Conservation (phyloP, 2,113 vertebrate species). For the Melanotaenia duboulayi region DNA sequence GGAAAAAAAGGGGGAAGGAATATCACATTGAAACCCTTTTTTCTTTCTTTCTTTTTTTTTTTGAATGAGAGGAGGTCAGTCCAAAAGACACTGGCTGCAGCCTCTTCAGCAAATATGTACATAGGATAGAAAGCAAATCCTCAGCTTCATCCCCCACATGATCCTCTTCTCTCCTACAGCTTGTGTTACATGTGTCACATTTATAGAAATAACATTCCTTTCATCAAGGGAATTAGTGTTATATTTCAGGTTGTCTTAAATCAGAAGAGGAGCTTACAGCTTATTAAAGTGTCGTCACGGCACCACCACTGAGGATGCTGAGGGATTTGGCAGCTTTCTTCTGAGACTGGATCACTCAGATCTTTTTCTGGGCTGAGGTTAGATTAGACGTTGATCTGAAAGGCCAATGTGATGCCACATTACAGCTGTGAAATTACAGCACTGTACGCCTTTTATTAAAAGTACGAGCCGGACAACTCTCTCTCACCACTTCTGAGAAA, state of each 20-base stretch:
- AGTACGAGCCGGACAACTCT: conserved; percentile 55
- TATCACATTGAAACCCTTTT: conserved; percentile 48
- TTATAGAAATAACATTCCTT: conserved; percentile 77
- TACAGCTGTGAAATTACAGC: conserved; percentile 77
- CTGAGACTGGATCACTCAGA: conserved; percentile 61
- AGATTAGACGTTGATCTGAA: conserved; percentile 79
- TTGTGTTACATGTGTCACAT: conserved; percentile 76
- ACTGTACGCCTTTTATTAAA: conserved; percentile 56
- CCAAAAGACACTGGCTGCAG: conserved; percentile 48
- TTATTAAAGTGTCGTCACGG: conserved; percentile 75
- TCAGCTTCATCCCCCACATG: conserved; percentile 37
- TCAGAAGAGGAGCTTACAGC: conserved; percentile 77
- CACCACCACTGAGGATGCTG: conserved; percentile 59
- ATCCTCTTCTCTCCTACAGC: conserved; percentile 39
- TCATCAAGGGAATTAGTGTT: conserved; percentile 76
- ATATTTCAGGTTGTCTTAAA: conserved; percentile 82
- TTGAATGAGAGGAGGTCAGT: conserved; percentile 51
- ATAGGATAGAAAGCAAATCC: conserved; percentile 69
- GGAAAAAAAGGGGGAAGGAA: conserved; percentile 56
- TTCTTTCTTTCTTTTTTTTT: conserved; percentile 44
- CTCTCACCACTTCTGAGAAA: conserved; percentile 50
- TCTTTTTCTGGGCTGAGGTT: conserved; percentile 73
- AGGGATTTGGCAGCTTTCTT: conserved; percentile 68
- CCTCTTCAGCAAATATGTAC: conserved; percentile 62
- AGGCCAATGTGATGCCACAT: conserved; percentile 80